Conservation (phyloP, 2,113 vertebrate species). For the Cheilinus undulatus region DNA sequence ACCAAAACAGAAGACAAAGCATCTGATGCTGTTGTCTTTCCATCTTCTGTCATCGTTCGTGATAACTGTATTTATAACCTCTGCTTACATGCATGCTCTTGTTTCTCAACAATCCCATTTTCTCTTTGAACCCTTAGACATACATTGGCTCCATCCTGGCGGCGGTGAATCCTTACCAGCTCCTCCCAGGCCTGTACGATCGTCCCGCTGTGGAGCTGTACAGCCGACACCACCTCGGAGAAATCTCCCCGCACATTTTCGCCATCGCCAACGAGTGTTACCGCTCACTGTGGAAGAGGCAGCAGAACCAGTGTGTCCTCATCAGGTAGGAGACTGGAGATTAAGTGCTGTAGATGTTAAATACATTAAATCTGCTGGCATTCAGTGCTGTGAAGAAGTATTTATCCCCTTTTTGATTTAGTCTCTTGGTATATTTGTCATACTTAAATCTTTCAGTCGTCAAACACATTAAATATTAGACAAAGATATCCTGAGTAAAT, state of each 20-base stretch:
- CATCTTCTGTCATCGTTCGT: no score
- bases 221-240: conserved; percentile 90
- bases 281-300: conserved; percentile 94
- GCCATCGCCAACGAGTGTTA: conserved; percentile 97
- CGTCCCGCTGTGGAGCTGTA: conserved; percentile 84
- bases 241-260: conserved; percentile 94
- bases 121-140: conserved; percentile 83
- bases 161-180: conserved; percentile 95
- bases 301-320: conserved; percentile 96
- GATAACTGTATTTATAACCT: not conserved
- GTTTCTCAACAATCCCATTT: not conserved
- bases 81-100: no score
- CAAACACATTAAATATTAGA: no score
- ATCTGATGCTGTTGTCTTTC: no score
- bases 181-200: conserved; percentile 90
- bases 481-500: no score
- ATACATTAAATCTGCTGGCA: no score
- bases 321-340: conserved; percentile 87
- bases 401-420: no score
- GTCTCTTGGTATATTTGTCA: no score
- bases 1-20: no score
- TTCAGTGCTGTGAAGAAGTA: no score
- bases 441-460: no score
- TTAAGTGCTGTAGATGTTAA: no score
- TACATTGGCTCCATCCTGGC: conserved; percentile 97